Percentiles rank a stretch among this genome's conserved stretches.
Conservation (phyloP, 1,140 invertebrate genomes). For the Gerris buenoi region DNA sequence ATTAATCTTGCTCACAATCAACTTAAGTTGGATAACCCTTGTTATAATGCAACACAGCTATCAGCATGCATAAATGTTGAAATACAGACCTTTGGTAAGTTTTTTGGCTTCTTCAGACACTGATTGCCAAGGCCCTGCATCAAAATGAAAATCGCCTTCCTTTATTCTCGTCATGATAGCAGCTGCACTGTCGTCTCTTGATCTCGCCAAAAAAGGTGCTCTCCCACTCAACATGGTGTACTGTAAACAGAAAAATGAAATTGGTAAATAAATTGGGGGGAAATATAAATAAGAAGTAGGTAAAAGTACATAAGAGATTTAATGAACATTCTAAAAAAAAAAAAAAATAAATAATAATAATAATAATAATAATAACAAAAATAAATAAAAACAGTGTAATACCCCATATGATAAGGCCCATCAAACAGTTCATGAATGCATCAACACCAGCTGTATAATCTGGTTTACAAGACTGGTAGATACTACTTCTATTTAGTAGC, state of each 20-base stretch:
- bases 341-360: neutral
- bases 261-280: too few relatives aligned
- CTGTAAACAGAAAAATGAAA: slow-evolving; percentile 33
- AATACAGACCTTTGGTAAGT: slow-evolving; percentile 53
- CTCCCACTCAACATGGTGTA: slow-evolving; percentile 77
- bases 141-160: slow-evolving; percentile 58
- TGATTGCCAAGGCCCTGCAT: slow-evolving; percentile 48
- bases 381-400: neutral
- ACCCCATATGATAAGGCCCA: neutral
- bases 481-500: too few relatives aligned
- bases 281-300: too few relatives aligned
- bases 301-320: too few relatives aligned
- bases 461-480: too few relatives aligned
- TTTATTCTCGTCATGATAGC: slow-evolving; percentile 65
- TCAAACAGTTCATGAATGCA: too few relatives aligned
- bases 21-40: too few relatives aligned
- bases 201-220: slow-evolving; percentile 57
- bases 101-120: slow-evolving; percentile 60
- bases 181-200: slow-evolving; percentile 50
- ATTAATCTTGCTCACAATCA: too few relatives aligned
- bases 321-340: too few relatives aligned
- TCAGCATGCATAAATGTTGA: too few relatives aligned
- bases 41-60: too few relatives aligned
- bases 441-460: too few relatives aligned
- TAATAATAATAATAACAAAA: neutral